Base-by-base conservation (phyloP, 1,140 invertebrate species). In the Drosophila seguyi region DNA sequence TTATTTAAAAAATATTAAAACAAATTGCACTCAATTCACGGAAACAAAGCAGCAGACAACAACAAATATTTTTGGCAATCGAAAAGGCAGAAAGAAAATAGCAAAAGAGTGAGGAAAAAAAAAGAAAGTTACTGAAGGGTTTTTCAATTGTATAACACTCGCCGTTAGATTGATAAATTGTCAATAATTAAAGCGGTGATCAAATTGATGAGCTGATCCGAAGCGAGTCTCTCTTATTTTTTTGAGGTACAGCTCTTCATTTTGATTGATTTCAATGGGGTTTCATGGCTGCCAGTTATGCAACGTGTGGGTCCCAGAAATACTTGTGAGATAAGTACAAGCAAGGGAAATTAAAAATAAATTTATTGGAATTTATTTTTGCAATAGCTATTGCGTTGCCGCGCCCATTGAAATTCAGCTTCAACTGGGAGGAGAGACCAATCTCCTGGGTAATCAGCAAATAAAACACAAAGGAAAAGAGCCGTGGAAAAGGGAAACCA, bases 381-480 rank as follows among this genome's bases (percentile, higher is more conserved):
- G 50, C 47, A 58, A 41, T 39, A 45, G 47, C 59, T 82, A 27
- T 47, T 29, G 25, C 39, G n/a, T 18, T 38, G 61, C 73, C 73
- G 53, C 74, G 53, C 72, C 74, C 61, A 76, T 67, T 48, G 48
- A 48, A 36, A 18, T 67, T 34, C 29, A 42, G 42, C 29, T 38
- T 10, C 34, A 48, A 38, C 39, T 55, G 36, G 41, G 29, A 38
- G 41, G 22, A 42, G 41, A 10, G 16, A n/a, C 25, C 59, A 74
- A 87, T 87, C 84, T 73, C 27, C 53, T 22, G 67, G 63, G 42
- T 87, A 87, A 87, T 88, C 84, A 87, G 84, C 60, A 87, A 90
- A 80, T 66, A 47, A 47, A 61, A 53, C 13, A 59, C 58, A 53
- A 79, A 50, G 60, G 41, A 41, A 47, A 59, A 55, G 47, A 47